Conservation (phyloP, 1,140 invertebrate species). For the Cyrtorhinus lividipennis region DNA sequence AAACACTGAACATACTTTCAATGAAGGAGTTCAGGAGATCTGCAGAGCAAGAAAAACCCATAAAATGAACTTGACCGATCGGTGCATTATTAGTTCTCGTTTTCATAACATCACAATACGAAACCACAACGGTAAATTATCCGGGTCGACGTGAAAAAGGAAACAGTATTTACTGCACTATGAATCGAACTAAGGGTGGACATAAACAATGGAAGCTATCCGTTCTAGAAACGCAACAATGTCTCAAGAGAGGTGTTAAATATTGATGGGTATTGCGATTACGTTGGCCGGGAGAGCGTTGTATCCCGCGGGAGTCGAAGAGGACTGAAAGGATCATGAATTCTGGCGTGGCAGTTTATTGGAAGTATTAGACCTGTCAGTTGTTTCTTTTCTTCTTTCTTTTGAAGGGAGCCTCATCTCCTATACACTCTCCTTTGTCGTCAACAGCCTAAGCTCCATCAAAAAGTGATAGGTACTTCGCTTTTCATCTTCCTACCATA, state of each 20-base stretch:
- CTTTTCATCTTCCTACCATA: too few relatives aligned
- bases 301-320: background rate
- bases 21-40: too few relatives aligned
- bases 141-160: too few relatives aligned
- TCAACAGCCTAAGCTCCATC: slow-evolving; percentile 1
- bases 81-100: too few relatives aligned
- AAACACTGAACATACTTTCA: too few relatives aligned
- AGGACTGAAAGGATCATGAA: slow-evolving; percentile 6
- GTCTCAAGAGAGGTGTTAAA: background rate
- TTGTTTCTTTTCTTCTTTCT: background rate
- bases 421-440: background rate
- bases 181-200: background rate
- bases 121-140: too few relatives aligned
- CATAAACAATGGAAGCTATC: background rate
- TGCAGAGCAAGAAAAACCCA: too few relatives aligned
- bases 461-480: background rate
- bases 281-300: background rate
- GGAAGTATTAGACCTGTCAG: slow-evolving; percentile 5
- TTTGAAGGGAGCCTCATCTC: background rate
- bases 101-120: too few relatives aligned
- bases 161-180: background rate
- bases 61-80: too few relatives aligned
- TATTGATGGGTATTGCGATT: background rate
- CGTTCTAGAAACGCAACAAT: background rate
- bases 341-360: slow-evolving; percentile 1